Evolutionary conservation across 2,797 vertebrate genomes (phyloP).

Genomic region (Myripristis murdjan): DNA sequence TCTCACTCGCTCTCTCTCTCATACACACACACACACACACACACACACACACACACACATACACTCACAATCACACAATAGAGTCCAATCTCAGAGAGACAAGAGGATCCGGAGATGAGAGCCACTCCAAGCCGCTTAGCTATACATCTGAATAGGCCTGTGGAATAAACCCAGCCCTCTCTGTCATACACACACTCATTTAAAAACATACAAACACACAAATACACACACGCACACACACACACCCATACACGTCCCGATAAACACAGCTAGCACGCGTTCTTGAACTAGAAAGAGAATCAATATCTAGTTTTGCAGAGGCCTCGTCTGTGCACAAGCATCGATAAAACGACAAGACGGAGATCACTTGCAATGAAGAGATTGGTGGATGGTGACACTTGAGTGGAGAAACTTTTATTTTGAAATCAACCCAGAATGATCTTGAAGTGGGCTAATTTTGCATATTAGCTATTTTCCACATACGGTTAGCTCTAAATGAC

Average conservation of each 20-base stretch:
- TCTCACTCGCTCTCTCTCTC: constrained; percentile 29
- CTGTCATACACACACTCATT: constrained; percentile 47
- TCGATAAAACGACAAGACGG: background rate
- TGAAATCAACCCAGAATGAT: background rate
- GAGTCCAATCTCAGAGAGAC: constrained; percentile 72
- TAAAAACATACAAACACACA: constrained; percentile 39
- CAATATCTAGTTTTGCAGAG: background rate
- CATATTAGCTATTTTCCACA: background rate
- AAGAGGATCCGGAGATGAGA: constrained; percentile 78
- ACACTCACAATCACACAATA: constrained; percentile 50
- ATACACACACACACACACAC: constrained; percentile 21
- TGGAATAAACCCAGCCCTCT: constrained; percentile 56
- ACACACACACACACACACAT: constrained; percentile 38
- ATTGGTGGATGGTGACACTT: background rate
- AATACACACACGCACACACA: background rate
- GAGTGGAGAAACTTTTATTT: background rate
- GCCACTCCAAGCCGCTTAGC: constrained; percentile 72
- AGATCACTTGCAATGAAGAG: background rate
- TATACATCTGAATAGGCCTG: constrained; percentile 67
- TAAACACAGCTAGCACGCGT: constrained; percentile 11
- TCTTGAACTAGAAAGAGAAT: constrained; percentile 25
- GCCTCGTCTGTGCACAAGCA: background rate
- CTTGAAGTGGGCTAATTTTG: background rate
- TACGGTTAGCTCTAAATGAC: no score
- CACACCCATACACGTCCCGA: constrained; percentile 19